These are phyloP conservation scores for Syrphus vitripennis DNA, from an alignment of 2,888 invertebrate genomes.

Conservation along the genomic window DNA sequence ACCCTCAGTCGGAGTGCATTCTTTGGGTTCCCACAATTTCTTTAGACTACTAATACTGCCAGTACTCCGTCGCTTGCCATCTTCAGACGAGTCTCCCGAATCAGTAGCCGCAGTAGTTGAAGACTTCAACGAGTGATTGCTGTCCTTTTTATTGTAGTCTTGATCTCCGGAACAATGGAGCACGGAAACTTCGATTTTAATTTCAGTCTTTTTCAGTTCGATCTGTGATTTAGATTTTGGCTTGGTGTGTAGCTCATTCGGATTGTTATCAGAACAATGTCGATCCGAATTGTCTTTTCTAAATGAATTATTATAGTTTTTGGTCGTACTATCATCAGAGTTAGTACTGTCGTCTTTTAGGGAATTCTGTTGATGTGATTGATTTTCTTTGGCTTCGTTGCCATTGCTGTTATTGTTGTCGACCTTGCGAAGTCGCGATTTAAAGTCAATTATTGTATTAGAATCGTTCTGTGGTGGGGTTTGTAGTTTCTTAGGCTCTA, in stretches of 20 bases:
- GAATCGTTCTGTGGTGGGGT: slow-evolving; percentile 83
- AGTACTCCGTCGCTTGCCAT: slow-evolving; percentile 93
- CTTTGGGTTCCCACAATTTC: slow-evolving; percentile 95
- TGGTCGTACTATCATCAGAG: slow-evolving; percentile 67
- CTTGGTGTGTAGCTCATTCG: slow-evolving; percentile 67
- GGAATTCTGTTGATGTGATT: slow-evolving; percentile 72
- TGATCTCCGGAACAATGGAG: slow-evolving; percentile 64
- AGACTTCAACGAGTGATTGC: slow-evolving; percentile 62
- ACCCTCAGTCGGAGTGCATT: slow-evolving; percentile 75
- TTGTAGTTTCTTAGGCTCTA: slow-evolving; percentile 85
- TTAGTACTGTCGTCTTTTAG: slow-evolving; percentile 73
- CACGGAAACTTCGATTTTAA: slow-evolving; percentile 79
- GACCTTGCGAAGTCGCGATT: slow-evolving; percentile 91
- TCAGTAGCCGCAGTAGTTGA: slow-evolving; percentile 61
- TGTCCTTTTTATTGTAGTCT: slow-evolving; percentile 80
- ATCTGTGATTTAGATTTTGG: slow-evolving; percentile 70
- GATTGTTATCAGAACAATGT: slow-evolving; percentile 55
- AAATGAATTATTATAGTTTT: slow-evolving; percentile 68
- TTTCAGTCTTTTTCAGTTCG: slow-evolving; percentile 81
- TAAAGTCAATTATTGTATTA: slow-evolving; percentile 90
- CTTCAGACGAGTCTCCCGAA: slow-evolving; percentile 76
- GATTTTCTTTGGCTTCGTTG: slow-evolving; percentile 73
- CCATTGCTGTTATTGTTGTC: slow-evolving; percentile 81
- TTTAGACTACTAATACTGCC: slow-evolving; percentile 96
- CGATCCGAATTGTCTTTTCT: slow-evolving; percentile 64